Conservation (phyloP, 2,113 vertebrate genomes). For the Leptosomus discolor region DNA sequence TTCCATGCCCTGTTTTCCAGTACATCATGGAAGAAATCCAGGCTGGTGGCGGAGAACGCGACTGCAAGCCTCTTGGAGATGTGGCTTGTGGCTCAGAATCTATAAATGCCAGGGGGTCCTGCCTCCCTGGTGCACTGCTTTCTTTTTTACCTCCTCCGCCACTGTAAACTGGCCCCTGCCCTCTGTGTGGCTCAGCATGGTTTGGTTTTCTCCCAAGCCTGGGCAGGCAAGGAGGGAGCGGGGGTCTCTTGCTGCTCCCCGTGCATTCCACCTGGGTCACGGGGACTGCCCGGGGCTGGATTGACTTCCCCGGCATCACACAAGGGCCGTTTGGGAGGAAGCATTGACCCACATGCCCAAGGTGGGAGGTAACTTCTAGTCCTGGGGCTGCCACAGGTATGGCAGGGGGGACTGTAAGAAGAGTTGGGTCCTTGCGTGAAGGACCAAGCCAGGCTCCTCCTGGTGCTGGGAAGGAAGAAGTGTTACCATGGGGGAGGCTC, state of each 20-base stretch:
- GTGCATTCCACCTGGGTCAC: background rate
- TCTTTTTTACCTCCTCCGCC: background rate
- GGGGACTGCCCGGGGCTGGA: background rate
- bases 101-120: background rate
- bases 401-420: background rate
- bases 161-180: background rate
- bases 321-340: background rate
- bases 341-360: fast-evolving
- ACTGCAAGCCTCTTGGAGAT: background rate
- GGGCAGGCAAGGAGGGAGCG: background rate
- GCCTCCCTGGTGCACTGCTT: background rate
- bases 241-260: background rate
- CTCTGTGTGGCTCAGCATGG: background rate
- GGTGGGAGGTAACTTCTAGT: background rate
- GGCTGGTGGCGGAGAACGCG: background rate
- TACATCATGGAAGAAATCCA: background rate
- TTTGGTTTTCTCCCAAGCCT: background rate
- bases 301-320: background rate
- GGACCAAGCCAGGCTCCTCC: background rate
- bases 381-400: background rate
- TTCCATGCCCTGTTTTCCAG: background rate
- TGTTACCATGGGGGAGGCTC: background rate
- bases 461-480: background rate
- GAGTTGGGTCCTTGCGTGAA: background rate
- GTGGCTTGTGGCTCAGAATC: background rate